phyloP scores from a whole-genome alignment of 2,888 invertebrate genomes.

The Spodoptera exigua region DNA sequence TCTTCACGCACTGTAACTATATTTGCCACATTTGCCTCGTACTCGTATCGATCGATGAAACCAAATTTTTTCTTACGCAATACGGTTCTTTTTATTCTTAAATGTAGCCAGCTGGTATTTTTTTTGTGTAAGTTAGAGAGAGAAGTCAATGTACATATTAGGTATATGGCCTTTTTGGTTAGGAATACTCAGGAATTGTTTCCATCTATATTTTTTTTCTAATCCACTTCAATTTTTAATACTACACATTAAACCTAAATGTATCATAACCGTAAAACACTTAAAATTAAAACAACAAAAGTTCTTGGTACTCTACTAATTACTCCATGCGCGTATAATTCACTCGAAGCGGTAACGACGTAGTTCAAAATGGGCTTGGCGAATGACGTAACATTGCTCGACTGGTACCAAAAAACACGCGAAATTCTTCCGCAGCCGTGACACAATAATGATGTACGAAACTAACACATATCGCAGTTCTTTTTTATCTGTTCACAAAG shows the following conservation, averaged over 20 bases:
- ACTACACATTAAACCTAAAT: too few species aligned
- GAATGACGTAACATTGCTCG: slow-evolving; percentile 1
- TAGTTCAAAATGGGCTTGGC: neutral
- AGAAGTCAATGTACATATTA: too few species aligned
- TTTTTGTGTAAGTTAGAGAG: neutral
- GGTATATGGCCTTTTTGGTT: too few species aligned
- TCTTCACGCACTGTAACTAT: slow-evolving; percentile 15
- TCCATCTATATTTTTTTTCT: too few species aligned
- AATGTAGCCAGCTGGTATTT: neutral
- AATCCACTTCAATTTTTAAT: too few species aligned
- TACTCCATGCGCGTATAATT: too few species aligned
- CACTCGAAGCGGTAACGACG: too few species aligned
- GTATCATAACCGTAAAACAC: too few species aligned
- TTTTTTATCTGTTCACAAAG: slow-evolving; percentile 51
- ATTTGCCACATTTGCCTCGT: slow-evolving; percentile 27
- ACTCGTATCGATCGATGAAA: slow-evolving; percentile 29
- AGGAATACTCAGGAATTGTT: too few species aligned
- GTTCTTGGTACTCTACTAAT: too few species aligned
- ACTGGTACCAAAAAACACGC: slow-evolving; percentile 11
- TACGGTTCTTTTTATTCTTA: neutral
- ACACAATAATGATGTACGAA: slow-evolving; percentile 39
- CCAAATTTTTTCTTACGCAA: slow-evolving; percentile 21
- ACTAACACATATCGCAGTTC: slow-evolving; percentile 41
- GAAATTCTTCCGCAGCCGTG: slow-evolving; percentile 13
- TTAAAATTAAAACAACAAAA: too few species aligned